Evolutionary conservation across 2,888 invertebrate species (phyloP).

Genomic region (Atrina japonica): DNA sequence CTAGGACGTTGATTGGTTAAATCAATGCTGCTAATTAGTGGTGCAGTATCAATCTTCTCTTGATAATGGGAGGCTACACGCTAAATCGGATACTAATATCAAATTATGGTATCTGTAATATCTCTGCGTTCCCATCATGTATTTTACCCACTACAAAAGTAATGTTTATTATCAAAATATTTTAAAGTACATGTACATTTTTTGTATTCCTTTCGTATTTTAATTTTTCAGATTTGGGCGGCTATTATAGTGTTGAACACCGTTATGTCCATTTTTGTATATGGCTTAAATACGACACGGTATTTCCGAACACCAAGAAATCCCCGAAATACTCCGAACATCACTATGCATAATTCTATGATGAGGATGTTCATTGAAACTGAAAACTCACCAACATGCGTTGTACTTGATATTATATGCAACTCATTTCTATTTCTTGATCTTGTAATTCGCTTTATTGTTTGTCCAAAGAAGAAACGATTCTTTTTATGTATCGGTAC

Average conservation of each 20-base stretch:
- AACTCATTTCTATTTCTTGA: slow-evolving; percentile 6
- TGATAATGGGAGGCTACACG: no score
- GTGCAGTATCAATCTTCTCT: no score
- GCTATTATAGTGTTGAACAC: neutral
- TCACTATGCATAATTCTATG: neutral
- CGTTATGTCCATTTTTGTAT: neutral
- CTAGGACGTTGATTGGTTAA: no score
- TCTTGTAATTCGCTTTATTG: neutral
- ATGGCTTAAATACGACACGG: neutral
- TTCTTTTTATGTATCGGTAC: neutral
- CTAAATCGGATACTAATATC: no score
- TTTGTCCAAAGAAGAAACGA: slow-evolving; percentile 1
- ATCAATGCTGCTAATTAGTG: no score
- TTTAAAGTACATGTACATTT: no score
- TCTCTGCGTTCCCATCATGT: no score
- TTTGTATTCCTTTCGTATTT: neutral
- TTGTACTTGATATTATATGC: neutral
- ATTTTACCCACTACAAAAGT: no score
- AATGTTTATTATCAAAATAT: no score
- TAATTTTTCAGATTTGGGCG: slow-evolving; percentile 1
- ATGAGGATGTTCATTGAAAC: neutral
- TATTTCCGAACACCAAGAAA: neutral
- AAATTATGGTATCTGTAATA: no score
- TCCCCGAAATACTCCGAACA: neutral
- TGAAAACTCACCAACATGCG: neutral